phyloP scores from a whole-genome alignment of 2,113 vertebrate genomes.

The Sinocyclocheilus grahami region DNA sequence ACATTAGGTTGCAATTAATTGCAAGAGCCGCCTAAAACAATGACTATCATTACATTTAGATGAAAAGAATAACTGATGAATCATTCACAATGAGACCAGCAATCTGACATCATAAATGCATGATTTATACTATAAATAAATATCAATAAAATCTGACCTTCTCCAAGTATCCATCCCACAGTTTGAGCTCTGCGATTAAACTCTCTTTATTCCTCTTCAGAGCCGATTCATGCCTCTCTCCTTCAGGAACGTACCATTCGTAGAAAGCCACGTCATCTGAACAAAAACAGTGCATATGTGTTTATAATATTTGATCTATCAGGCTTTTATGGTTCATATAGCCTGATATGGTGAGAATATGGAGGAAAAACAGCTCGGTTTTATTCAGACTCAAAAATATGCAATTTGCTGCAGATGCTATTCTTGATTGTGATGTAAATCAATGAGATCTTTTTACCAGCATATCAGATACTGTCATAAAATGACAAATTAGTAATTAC shows the following conservation, averaged over 20 bases:
- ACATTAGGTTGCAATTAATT: neutral
- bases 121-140: neutral
- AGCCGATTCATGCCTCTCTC: constrained; percentile 73
- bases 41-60: neutral
- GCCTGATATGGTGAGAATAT: neutral
- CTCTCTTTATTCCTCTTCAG: constrained; percentile 66
- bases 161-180: constrained; percentile 75
- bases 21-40: neutral
- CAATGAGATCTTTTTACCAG: too few species aligned
- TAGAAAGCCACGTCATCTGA: constrained; percentile 61
- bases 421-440: too few species aligned
- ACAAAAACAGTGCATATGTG: neutral
- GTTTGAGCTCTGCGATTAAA: constrained; percentile 63
- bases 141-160: constrained; percentile 57
- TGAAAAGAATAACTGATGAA: neutral
- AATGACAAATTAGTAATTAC: too few species aligned
- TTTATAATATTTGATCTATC: neutral
- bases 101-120: neutral
- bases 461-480: too few species aligned
- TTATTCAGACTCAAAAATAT: too few species aligned
- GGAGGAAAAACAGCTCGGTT: neutral
- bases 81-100: neutral
- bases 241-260: constrained; percentile 64
- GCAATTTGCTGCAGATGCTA: too few species aligned
- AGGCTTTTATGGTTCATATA: neutral